Conservation (phyloP, 2,888 invertebrate species). For the Arenicola marina region DNA sequence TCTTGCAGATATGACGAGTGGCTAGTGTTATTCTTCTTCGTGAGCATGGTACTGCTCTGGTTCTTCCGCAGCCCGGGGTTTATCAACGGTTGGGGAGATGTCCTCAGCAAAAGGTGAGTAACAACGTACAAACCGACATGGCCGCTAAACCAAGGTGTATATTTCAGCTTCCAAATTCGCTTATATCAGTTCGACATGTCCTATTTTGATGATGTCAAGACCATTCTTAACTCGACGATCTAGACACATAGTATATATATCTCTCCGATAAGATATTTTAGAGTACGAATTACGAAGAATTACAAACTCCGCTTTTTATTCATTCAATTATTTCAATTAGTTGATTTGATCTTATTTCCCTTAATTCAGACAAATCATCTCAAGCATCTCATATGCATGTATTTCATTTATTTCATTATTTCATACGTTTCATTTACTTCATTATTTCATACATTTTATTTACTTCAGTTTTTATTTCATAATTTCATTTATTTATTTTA, state of each 20-base stretch:
- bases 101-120: neutral
- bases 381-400: neutral
- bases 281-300: neutral
- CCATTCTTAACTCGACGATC: no score
- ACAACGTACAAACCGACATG: no score
- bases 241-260: no score
- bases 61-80: neutral
- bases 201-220: no score
- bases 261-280: no score
- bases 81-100: neutral
- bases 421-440: neutral
- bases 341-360: no score
- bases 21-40: neutral
- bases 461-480: neutral
- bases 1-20: neutral
- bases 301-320: neutral
- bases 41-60: neutral
- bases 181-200: no score
- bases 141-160: no score
- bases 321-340: neutral
- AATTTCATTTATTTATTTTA: neutral
- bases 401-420: neutral
- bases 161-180: no score
- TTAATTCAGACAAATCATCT: neutral
- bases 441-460: neutral